Conservation (phyloP, 2,113 vertebrate genomes). For the Crypturellus undulatus region DNA sequence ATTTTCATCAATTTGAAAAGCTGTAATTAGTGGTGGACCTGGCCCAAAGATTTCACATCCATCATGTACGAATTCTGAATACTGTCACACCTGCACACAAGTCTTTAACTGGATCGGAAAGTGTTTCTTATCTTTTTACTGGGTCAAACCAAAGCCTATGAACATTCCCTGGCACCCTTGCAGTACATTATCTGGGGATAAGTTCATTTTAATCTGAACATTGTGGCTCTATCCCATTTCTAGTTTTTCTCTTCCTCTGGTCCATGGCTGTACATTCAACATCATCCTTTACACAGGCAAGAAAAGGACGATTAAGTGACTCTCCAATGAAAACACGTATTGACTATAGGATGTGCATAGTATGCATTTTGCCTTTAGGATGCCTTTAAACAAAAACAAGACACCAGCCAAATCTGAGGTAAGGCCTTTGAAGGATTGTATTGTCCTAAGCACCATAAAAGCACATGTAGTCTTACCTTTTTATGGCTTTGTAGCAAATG, state of each 20-base stretch:
- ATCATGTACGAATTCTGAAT: background rate
- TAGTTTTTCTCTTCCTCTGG: background rate
- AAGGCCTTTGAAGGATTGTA: background rate
- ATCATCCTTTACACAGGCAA: background rate
- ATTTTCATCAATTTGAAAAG: background rate
- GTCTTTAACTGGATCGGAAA: background rate
- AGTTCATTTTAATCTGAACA: background rate
- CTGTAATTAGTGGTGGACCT: background rate
- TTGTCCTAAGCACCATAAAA: background rate
- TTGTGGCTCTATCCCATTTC: background rate
- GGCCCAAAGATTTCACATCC: background rate
- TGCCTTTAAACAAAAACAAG: background rate
- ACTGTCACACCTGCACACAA: background rate
- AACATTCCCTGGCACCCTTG: background rate
- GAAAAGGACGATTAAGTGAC: background rate
- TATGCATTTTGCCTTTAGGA: background rate
- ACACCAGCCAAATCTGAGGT: background rate
- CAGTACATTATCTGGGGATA: background rate
- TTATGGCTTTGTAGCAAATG: slow-evolving; percentile 99
- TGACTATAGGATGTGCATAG: background rate
- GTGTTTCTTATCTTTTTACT: background rate
- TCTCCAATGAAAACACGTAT: background rate
- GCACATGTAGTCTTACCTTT: slow-evolving; percentile 84
- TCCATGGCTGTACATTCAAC: background rate
- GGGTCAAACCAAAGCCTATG: background rate